Evolutionary conservation across 2,888 invertebrate genomes (phyloP).

Genomic region (Rhabditoides inermis): DNA sequence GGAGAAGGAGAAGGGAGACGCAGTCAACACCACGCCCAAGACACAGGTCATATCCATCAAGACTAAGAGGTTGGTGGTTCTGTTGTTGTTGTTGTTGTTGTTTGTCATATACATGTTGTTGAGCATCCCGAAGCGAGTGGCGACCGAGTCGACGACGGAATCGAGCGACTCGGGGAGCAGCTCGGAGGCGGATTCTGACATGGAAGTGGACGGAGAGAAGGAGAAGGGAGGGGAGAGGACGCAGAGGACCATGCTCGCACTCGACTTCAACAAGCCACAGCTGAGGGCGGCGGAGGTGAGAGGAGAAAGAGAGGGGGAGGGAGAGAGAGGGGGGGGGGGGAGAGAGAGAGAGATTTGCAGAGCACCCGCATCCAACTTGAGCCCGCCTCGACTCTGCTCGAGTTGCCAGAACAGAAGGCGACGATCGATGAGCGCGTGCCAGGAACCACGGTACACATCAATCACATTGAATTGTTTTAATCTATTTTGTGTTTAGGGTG

Average conservation of each 20-base stretch:
- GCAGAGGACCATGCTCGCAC: not conserved
- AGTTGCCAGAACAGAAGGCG: slow-evolving; percentile 17
- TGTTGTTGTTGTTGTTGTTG: no score
- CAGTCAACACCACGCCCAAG: no score
- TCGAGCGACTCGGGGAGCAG: not conserved
- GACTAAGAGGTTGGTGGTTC: no score
- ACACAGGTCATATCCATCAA: no score
- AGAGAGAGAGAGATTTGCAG: no score
- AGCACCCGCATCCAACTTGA: no score
- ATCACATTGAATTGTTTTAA: not conserved
- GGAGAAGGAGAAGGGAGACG: no score
- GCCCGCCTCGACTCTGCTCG: slow-evolving; percentile 20
- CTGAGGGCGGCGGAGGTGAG: slow-evolving; percentile 10
- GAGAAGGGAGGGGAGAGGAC: not conserved
- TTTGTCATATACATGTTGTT: no score
- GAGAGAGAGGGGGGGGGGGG: slow-evolving; percentile 11
- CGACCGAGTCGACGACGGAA: not conserved
- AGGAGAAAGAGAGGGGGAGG: slow-evolving; percentile 2
- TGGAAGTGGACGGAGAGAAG: slow-evolving; percentile 3
- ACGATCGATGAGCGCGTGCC: no score
- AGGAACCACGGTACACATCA: no score
- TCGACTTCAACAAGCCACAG: not conserved
- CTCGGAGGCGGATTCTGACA: slow-evolving; percentile 2
- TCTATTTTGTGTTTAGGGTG: not conserved
- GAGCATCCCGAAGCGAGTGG: not conserved